These are phyloP conservation scores for Cranoglanis bouderius DNA, from an alignment of 2,113 vertebrate species.

Conservation along the genomic window DNA sequence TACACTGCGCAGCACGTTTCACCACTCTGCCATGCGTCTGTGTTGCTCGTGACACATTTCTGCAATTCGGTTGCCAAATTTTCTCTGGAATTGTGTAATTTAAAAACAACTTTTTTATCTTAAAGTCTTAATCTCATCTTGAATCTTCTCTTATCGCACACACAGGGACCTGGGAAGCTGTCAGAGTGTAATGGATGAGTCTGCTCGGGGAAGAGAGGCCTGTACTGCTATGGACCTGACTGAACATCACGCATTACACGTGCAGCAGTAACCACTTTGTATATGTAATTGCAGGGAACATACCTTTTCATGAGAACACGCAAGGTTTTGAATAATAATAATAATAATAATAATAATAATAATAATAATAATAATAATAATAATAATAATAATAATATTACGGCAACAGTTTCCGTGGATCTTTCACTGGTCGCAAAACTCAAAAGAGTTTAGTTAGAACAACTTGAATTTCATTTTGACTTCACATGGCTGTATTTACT, in stretches of 20 bases:
- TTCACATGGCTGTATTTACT: no score
- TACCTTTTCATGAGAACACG: background rate
- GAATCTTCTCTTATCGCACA: background rate
- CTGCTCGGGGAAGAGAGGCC: constrained; percentile 5
- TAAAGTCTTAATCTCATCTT: no score
- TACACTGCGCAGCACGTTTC: background rate
- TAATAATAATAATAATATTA: no score
- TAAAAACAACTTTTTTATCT: background rate
- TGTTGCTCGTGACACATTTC: background rate
- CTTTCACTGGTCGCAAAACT: no score
- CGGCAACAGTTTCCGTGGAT: no score
- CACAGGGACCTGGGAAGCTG: constrained; percentile 15
- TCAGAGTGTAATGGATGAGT: constrained; percentile 37
- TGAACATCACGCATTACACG: background rate
- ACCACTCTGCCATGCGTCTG: background rate
- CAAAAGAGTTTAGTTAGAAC: no score
- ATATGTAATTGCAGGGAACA: background rate
- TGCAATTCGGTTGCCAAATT: background rate
- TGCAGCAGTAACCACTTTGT: background rate
- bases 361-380: no score
- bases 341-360: no score
- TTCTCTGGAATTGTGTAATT: background rate
- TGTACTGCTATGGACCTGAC: background rate
- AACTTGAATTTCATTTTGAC: no score
- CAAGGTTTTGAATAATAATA: background rate